Percentiles rank a stretch among this genome's conserved stretches.
Evolutionary conservation across 2,888 invertebrate species (phyloP).

Genomic region (Rapana venosa): DNA sequence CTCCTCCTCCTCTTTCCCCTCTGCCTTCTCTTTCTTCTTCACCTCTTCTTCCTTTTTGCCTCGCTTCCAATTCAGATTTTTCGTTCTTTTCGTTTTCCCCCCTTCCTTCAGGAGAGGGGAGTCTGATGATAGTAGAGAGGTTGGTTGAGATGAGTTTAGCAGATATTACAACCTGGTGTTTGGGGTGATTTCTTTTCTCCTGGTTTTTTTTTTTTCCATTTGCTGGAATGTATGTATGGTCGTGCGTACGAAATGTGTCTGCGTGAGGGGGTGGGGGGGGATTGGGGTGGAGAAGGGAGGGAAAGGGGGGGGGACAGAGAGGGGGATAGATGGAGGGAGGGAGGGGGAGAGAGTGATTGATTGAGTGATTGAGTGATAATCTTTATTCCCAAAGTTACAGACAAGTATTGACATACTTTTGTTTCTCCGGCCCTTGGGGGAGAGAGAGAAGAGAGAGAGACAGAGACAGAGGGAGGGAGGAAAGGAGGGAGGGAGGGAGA

Average conservation of each 20-base stretch:
- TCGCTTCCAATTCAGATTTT: neutral
- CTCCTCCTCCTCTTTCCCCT: neutral
- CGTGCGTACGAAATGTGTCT: neutral
- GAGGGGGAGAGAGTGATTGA: too few species aligned
- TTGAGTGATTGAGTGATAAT: too few species aligned
- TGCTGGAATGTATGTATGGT: neutral
- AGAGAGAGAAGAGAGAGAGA: neutral
- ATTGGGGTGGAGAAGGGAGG: neutral
- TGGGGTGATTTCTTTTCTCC: neutral
- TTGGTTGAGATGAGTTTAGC: neutral
- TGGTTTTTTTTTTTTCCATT: neutral
- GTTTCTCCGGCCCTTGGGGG: too few species aligned
- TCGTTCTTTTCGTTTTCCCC: neutral
- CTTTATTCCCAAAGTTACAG: too few species aligned
- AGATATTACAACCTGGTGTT: neutral
- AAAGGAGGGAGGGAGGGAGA: too few species aligned
- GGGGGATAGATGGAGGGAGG: too few species aligned
- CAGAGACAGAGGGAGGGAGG: too few species aligned
- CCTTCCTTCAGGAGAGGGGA: neutral
- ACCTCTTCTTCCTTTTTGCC: neutral
- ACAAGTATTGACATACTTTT: too few species aligned
- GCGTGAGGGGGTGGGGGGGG: neutral
- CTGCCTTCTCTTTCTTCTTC: neutral
- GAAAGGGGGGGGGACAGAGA: too few species aligned
- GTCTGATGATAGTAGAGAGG: neutral